Evolutionary conservation across 2,888 invertebrate genomes (phyloP).

Genomic region (Lasioglossum malachurum): DNA sequence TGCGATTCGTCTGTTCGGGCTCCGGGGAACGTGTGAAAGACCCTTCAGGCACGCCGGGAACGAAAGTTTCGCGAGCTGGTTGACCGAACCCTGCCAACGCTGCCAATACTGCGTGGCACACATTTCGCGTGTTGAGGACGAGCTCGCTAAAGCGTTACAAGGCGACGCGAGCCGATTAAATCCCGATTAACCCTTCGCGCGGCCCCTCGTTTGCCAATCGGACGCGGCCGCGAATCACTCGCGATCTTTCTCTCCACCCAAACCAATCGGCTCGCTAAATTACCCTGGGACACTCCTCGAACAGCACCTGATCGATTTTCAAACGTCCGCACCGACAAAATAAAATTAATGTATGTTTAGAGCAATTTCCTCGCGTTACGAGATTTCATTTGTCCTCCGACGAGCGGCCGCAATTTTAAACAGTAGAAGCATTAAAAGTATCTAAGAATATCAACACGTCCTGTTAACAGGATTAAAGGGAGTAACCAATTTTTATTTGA

Average conservation of each 20-base stretch:
- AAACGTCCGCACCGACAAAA: not conserved
- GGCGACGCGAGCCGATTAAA: constrained; percentile 60
- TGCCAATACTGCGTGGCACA: constrained; percentile 61
- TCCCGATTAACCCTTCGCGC: constrained; percentile 46
- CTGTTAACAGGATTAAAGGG: too few relatives aligned
- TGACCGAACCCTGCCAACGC: constrained; percentile 38
- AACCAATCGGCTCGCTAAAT: not conserved
- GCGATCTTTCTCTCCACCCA: not conserved
- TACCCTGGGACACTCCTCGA: not conserved
- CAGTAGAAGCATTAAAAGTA: too few relatives aligned
- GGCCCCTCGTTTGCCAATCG: constrained; percentile 14
- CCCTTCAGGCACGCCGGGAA: constrained; percentile 64
- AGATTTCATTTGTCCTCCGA: too few relatives aligned
- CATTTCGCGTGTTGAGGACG: constrained; percentile 66
- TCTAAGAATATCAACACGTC: too few relatives aligned
- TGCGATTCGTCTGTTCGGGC: constrained; percentile 59
- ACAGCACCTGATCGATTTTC: not conserved
- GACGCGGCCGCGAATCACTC: not conserved
- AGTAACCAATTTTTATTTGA: too few relatives aligned
- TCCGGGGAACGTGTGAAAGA: constrained; percentile 65
- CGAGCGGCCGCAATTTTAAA: too few relatives aligned
- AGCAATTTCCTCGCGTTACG: too few relatives aligned
- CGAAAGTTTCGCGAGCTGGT: constrained; percentile 61
- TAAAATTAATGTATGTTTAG: too few relatives aligned
- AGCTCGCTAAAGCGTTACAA: constrained; percentile 67